These are phyloP conservation scores for Amiota minor DNA, from an alignment of 2,888 invertebrate genomes.

Conservation along the genomic window DNA sequence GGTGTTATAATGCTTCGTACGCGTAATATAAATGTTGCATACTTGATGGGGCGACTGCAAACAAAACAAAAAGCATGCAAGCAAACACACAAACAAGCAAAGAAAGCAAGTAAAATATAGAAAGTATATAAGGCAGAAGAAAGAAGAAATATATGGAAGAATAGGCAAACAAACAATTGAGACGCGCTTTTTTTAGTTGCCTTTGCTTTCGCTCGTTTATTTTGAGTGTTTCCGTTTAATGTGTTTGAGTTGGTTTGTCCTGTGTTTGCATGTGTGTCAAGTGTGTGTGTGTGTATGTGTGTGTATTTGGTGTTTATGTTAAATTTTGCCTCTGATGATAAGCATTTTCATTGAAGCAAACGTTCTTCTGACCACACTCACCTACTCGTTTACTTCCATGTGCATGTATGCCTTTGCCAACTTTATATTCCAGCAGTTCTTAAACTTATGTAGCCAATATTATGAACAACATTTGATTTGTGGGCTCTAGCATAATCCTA, in stretches of 20 bases:
- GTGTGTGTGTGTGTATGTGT: neutral
- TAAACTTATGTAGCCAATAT: no score
- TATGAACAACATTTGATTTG: no score
- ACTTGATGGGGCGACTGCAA: conserved; percentile 53
- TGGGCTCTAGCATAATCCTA: no score
- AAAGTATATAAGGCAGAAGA: neutral
- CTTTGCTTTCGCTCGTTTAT: conserved; percentile 41
- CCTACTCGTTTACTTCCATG: no score
- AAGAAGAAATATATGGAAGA: neutral
- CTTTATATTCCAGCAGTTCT: no score
- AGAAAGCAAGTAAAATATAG: no score
- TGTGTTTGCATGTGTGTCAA: conserved; percentile 51
- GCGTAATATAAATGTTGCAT: conserved; percentile 63
- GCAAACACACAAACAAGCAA: neutral
- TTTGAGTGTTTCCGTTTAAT: conserved; percentile 14
- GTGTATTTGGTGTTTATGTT: neutral
- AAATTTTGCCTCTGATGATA: no score
- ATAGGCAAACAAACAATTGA: conserved; percentile 30
- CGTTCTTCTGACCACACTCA: no score
- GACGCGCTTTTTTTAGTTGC: neutral
- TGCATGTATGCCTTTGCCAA: no score
- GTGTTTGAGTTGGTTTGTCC: conserved; percentile 37
- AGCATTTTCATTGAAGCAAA: no score
- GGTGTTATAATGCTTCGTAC: conserved; percentile 57
- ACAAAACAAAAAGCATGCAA: neutral